Evolutionary conservation across 2,888 invertebrate genomes (phyloP).

Genomic region (Caenorhabditis sp.): DNA sequence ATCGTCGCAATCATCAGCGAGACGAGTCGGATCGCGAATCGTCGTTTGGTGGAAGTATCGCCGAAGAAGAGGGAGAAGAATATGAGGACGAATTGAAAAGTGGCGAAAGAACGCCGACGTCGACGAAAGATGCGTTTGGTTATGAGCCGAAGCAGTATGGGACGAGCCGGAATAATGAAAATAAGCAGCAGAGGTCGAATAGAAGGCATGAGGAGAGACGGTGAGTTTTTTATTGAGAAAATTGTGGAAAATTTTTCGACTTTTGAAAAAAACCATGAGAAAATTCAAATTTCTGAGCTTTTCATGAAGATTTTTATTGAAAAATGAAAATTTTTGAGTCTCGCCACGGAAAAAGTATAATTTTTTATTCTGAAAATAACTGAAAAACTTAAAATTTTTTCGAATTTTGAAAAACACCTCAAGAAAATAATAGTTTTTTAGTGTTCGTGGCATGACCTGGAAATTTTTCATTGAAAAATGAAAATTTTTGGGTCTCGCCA

Average conservation of each 20-base stretch:
- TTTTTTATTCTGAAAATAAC: too few relatives aligned
- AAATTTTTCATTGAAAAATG: background rate
- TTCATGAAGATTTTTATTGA: too few relatives aligned
- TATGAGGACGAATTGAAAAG: constrained; percentile 24
- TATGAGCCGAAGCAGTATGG: background rate
- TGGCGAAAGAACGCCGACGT: constrained; percentile 49
- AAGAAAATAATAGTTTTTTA: too few relatives aligned
- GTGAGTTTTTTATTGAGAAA: background rate
- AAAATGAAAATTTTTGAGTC: too few relatives aligned
- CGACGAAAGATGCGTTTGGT: background rate
- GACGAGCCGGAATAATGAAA: background rate
- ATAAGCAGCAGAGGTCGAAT: background rate
- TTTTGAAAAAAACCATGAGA: too few relatives aligned
- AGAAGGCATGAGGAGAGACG: background rate
- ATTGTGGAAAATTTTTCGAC: background rate
- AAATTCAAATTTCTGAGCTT: too few relatives aligned
- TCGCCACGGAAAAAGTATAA: too few relatives aligned
- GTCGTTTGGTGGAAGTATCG: constrained; percentile 41
- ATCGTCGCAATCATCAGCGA: constrained; percentile 8
- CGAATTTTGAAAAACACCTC: too few relatives aligned
- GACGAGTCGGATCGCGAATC: constrained; percentile 43
- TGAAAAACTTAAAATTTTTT: too few relatives aligned
- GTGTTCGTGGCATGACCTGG: too few relatives aligned
- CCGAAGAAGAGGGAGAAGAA: constrained; percentile 37
- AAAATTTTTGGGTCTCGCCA: constrained; percentile 2